These are phyloP conservation scores for Homarus gammarus DNA, from an alignment of 2,888 invertebrate genomes.

Conservation along the genomic window DNA sequence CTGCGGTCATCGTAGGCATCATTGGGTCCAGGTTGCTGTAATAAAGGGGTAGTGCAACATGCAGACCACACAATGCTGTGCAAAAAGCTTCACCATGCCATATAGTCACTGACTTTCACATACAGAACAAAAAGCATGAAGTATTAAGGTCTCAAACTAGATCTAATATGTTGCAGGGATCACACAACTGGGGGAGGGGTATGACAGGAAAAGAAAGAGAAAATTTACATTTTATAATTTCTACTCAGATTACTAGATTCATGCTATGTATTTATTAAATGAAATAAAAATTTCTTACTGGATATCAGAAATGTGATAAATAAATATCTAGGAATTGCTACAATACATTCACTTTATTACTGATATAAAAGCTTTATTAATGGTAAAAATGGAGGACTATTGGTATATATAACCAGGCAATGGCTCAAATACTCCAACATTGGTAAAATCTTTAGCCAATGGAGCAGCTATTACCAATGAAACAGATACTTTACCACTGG, in stretches of 20 bases:
- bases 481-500: too few relatives aligned
- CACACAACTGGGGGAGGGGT: conserved; percentile 76
- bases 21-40: conserved; percentile 62
- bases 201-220: conserved; percentile 5
- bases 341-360: neutral
- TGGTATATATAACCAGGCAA: neutral
- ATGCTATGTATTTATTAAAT: neutral
- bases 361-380: neutral
- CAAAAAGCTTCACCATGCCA: conserved; percentile 59
- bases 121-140: conserved; percentile 36
- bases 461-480: too few relatives aligned
- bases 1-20: conserved; percentile 76
- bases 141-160: neutral
- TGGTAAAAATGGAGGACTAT: neutral
- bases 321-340: neutral
- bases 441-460: too few relatives aligned
- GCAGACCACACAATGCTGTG: conserved; percentile 72
- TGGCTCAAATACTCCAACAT: too few relatives aligned
- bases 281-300: neutral
- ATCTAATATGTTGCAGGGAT: neutral
- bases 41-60: conserved; percentile 52
- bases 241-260: neutral
- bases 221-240: neutral
- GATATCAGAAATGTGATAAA: neutral
- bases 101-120: conserved; percentile 2